phyloP scores from a whole-genome alignment of 1,140 invertebrate species.

The Drosophila mojavensis region DNA sequence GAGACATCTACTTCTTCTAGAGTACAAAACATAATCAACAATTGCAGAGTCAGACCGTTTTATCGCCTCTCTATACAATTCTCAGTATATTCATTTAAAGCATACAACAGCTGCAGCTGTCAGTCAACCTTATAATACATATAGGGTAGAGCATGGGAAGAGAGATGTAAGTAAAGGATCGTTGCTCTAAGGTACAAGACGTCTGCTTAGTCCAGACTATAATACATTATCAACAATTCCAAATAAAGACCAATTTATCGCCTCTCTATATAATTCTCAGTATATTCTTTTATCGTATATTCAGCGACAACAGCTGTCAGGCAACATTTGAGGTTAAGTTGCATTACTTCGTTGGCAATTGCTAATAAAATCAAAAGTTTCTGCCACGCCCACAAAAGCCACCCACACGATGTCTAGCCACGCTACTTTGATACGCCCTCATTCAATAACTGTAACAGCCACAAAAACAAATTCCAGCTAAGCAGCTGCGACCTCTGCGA shows the following conservation, averaged over 20 bases:
- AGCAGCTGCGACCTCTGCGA: slow-evolving; percentile 37
- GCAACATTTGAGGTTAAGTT: slow-evolving; percentile 58
- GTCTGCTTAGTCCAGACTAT: too few relatives aligned
- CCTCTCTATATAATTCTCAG: slow-evolving; percentile 28
- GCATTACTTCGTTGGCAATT: slow-evolving; percentile 64
- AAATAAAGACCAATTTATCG: too few relatives aligned
- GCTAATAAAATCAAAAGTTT: slow-evolving; percentile 80
- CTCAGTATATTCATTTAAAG: slow-evolving; percentile 35
- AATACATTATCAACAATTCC: too few relatives aligned
- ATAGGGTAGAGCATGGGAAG: too few relatives aligned
- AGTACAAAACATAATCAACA: too few relatives aligned
- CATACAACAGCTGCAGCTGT: slow-evolving; percentile 41
- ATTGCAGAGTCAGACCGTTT: too few relatives aligned
- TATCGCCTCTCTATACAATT: slow-evolving; percentile 23
- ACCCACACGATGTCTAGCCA: slow-evolving; percentile 30
- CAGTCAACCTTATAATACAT: too few relatives aligned
- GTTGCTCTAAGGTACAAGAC: too few relatives aligned
- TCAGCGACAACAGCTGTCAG: slow-evolving; percentile 38
- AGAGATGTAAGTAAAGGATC: too few relatives aligned
- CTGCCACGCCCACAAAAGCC: slow-evolving; percentile 15
- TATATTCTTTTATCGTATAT: slow-evolving; percentile 39
- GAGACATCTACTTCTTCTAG: too few relatives aligned
- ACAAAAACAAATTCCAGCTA: slow-evolving; percentile 56
- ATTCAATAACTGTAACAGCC: slow-evolving; percentile 67
- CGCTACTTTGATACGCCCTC: slow-evolving; percentile 31